Evolutionary conservation across 2,113 vertebrate genomes (phyloP).

Genomic region (Lampris megalopsis): DNA sequence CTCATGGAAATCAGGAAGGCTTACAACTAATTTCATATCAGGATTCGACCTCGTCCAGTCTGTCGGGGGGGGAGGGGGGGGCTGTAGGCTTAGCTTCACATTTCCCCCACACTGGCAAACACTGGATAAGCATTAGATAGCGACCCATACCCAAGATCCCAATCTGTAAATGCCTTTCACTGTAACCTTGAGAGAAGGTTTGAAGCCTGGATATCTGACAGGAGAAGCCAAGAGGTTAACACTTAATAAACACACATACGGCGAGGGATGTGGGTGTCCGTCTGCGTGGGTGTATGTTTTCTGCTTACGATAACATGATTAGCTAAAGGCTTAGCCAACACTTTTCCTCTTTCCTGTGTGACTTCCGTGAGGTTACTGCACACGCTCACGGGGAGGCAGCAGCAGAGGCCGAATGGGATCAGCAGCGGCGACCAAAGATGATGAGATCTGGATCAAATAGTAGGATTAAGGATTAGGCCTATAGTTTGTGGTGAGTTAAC

Average conservation of each 20-base stretch:
- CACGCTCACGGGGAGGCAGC: background rate
- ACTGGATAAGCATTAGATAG: constrained; percentile 6
- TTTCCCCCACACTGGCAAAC: constrained; percentile 8
- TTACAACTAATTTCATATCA: background rate
- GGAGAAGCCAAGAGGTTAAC: constrained; percentile 67
- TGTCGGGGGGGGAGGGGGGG: background rate
- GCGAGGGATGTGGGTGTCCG: constrained; percentile 20
- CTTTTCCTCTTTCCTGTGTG: constrained; percentile 39
- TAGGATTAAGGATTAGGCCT: constrained; percentile 60
- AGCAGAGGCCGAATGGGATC: constrained; percentile 61
- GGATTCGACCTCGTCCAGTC: background rate
- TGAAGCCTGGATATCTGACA: constrained; percentile 54
- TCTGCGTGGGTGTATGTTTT: constrained; percentile 1
- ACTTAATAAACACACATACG: constrained; percentile 67
- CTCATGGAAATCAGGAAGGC: background rate
- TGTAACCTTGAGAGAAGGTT: constrained; percentile 70
- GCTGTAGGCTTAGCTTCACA: constrained; percentile 26
- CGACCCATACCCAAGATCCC: constrained; percentile 1
- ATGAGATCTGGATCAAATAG: constrained; percentile 57
- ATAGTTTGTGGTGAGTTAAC: constrained; percentile 43
- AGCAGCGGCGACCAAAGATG: constrained; percentile 7
- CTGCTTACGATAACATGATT: constrained; percentile 66
- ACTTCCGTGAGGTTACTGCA: constrained; percentile 36
- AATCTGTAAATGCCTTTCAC: constrained; percentile 39
- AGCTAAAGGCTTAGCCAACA: constrained; percentile 68